A percentile compares a stretch with the other conserved stretches of the same genome.
phyloP scores from a whole-genome alignment of 2,888 invertebrate species.

The Coelogynopora nodosa region DNA sequence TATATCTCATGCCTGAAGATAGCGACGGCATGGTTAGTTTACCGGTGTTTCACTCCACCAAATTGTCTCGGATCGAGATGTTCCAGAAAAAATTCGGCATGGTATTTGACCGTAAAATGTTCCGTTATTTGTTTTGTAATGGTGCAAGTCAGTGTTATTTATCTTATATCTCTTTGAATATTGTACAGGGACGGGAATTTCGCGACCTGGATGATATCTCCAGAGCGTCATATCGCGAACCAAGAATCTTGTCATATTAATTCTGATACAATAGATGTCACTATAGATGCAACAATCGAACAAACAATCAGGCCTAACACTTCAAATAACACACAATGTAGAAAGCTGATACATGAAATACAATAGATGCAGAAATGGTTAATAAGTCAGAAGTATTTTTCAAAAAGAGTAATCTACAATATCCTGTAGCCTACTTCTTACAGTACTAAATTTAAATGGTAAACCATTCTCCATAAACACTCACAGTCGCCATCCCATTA shows the following conservation, averaged over 20 bases:
- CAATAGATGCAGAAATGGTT: too few relatives aligned
- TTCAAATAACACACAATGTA: too few relatives aligned
- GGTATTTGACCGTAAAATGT: slow-evolving; percentile 7
- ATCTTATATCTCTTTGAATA: neutral
- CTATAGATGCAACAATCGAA: too few relatives aligned
- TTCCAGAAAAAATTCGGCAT: neutral
- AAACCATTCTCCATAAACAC: too few relatives aligned
- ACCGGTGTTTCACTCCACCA: neutral
- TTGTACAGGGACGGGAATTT: neutral
- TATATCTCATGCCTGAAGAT: slow-evolving; percentile 4
- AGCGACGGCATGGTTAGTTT: neutral
- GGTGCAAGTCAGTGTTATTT: neutral
- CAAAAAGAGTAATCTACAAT: too few relatives aligned
- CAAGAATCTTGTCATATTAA: neutral
- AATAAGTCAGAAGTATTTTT: too few relatives aligned
- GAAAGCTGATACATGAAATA: too few relatives aligned
- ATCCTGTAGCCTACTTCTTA: too few relatives aligned
- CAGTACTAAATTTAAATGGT: too few relatives aligned
- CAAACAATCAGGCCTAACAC: too few relatives aligned
- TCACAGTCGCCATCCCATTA: too few relatives aligned
- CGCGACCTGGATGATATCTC: neutral
- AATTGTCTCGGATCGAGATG: slow-evolving; percentile 25
- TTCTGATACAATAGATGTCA: neutral
- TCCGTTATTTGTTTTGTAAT: neutral
- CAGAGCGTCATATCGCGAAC: neutral